Evolutionary conservation across 2,113 vertebrate genomes (phyloP).

Genomic region (Thunnus maccoyii): DNA sequence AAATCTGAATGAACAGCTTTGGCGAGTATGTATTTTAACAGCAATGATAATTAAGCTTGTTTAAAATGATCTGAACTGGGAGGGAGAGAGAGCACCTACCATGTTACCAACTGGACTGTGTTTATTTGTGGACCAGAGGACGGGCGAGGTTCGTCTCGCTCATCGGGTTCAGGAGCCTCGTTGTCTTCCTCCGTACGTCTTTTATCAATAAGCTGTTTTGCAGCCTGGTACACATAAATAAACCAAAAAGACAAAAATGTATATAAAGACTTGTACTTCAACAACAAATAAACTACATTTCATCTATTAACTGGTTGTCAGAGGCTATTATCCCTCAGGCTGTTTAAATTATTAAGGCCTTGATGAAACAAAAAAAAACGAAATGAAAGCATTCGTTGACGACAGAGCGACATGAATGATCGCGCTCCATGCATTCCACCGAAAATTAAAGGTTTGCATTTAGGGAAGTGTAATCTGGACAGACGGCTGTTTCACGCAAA

Average conservation of each 20-base stretch:
- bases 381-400: too few species aligned
- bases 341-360: too few species aligned
- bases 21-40: neutral
- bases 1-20: neutral
- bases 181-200: neutral
- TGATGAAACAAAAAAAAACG: too few species aligned
- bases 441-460: too few species aligned
- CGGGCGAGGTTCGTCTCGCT: neutral
- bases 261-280: neutral
- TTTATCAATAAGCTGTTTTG: conserved; percentile 38
- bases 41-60: neutral
- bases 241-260: neutral
- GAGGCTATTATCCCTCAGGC: too few species aligned
- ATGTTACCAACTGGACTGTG: neutral
- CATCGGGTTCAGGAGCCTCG: neutral
- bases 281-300: neutral
- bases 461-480: too few species aligned
- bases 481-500: too few species aligned
- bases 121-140: neutral
- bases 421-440: too few species aligned
- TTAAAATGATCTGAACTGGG: neutral
- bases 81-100: conserved; percentile 21
- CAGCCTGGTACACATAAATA: conserved; percentile 63
- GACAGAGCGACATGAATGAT: too few species aligned
- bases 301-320: too few species aligned